Base-by-base conservation (phyloP, 2,888 invertebrate species). In the Dorcus hopei region DNA sequence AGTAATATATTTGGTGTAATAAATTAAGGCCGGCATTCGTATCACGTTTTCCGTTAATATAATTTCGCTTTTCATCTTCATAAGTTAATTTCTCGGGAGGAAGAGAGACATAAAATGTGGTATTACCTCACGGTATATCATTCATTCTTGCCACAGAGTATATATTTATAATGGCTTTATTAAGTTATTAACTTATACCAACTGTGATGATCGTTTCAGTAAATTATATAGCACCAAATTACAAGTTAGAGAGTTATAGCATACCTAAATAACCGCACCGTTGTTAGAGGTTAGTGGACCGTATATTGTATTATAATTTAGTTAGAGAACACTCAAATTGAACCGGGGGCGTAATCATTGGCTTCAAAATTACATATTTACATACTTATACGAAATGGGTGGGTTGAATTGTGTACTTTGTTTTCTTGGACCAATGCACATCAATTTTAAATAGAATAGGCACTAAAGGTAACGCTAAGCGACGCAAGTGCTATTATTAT, bases 141-240 rank as follows among this genome's bases (percentile, higher is more conserved):
- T 45, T 45, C 45, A 45, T 45, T 45, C 23, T 45, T 45, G 19
- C 23, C 45, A n/a, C 38, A 9, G 47, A 54, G 9, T 54, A 23
- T 43, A 33, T 47, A 52, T 45, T 45, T 45, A 45, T 45, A 57
- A 60, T 70, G 70, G 69, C 68, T 73, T 68, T 73, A 75, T 75
- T 74, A 74, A 74, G 72, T 74, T 72, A 74, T 73, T 73, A 73
- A 70, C 69, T 67, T 69, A 69, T 71, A 68, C 71, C 72, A 73
- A 74, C 74, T 73, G 73, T 70, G 72, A 74, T 72, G 74, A 74
- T 72, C 70, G 71, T 70, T 73, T 67, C 65, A 66, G 66, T 66
- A 75, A 74, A 75, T 75, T 75, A 75, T 70, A 74, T 68, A 64
- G 63, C 63, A 68, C 64, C 58, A 70, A 70, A 71, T 71, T 70